Conservation (phyloP, 2,113 vertebrate genomes). For the Casuarius casuarius region DNA sequence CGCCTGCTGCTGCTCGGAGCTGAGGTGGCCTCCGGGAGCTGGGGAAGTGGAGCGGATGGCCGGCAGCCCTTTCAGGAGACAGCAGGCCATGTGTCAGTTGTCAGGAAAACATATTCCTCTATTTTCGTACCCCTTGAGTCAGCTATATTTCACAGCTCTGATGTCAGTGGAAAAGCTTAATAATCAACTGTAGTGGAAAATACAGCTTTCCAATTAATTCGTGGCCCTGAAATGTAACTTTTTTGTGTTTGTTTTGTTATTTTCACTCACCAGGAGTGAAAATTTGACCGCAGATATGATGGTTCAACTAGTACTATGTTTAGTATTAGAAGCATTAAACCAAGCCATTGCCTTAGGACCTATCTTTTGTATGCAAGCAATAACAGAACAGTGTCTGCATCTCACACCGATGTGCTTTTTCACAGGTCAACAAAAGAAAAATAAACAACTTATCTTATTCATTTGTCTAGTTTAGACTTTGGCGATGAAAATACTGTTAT, state of each 20-base stretch:
- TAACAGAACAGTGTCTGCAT: background rate
- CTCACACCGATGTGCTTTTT: background rate
- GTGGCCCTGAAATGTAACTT: background rate
- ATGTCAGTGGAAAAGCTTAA: slow-evolving; percentile 33
- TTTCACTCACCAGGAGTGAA: background rate
- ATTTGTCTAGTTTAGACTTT: background rate
- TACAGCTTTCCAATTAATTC: slow-evolving; percentile 47
- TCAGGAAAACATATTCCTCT: slow-evolving; percentile 58
- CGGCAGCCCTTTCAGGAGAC: slow-evolving; percentile 40
- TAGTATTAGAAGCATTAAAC: background rate
- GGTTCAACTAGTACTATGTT: background rate
- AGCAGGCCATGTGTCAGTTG: slow-evolving; percentile 58
- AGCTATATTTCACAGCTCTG: slow-evolving; percentile 56
- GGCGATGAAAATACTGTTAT: background rate
- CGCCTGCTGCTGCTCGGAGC: background rate
- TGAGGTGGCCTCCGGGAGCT: background rate
- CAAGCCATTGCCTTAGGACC: background rate
- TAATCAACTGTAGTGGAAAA: slow-evolving; percentile 41
- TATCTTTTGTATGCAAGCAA: background rate
- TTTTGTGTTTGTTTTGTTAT: background rate
- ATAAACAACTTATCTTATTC: background rate
- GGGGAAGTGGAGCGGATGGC: background rate
- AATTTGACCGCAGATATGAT: background rate
- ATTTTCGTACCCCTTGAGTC: slow-evolving; percentile 60
- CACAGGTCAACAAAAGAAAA: background rate